These are phyloP conservation scores for Pleuronectes platessa DNA, from an alignment of 2,113 vertebrate species.

Conservation along the genomic window DNA sequence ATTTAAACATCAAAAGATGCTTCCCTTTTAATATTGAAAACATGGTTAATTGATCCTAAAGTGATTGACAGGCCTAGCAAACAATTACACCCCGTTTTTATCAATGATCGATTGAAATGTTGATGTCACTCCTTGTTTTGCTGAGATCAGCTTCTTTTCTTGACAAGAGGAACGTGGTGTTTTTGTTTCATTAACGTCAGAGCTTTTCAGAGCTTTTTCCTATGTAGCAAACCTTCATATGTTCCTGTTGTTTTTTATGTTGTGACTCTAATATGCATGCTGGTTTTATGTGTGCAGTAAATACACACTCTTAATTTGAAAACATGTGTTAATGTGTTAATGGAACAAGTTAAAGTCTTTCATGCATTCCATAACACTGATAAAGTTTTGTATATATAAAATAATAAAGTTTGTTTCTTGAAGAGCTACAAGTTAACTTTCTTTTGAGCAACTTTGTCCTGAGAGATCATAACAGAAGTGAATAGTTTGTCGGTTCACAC, in stretches of 20 bases:
- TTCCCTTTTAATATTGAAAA: too few relatives aligned
- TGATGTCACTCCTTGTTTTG: too few relatives aligned
- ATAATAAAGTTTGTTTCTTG: not conserved
- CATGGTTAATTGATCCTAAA: too few relatives aligned
- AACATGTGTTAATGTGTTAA: not conserved
- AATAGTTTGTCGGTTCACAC: too few relatives aligned
- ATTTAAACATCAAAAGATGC: too few relatives aligned
- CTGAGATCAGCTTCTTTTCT: too few relatives aligned
- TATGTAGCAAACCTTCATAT: conserved; percentile 51
- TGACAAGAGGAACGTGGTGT: not conserved
- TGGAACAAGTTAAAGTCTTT: conserved; percentile 12
- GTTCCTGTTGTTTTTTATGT: conserved; percentile 2
- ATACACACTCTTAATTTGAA: conserved; percentile 29
- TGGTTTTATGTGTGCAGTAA: conserved; percentile 41
- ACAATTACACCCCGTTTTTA: too few relatives aligned
- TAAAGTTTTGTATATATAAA: conserved; percentile 38
- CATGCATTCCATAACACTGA: conserved; percentile 47
- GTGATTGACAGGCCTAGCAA: too few relatives aligned
- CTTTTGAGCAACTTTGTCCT: not conserved
- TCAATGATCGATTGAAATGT: too few relatives aligned
- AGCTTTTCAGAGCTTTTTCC: conserved; percentile 24
- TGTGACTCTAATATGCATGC: conserved; percentile 34
- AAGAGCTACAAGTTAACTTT: not conserved
- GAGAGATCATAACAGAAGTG: too few relatives aligned
- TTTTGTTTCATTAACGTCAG: conserved; percentile 52